phyloP scores from a whole-genome alignment of 2,113 vertebrate species.

The Eptesicus fuscus region DNA sequence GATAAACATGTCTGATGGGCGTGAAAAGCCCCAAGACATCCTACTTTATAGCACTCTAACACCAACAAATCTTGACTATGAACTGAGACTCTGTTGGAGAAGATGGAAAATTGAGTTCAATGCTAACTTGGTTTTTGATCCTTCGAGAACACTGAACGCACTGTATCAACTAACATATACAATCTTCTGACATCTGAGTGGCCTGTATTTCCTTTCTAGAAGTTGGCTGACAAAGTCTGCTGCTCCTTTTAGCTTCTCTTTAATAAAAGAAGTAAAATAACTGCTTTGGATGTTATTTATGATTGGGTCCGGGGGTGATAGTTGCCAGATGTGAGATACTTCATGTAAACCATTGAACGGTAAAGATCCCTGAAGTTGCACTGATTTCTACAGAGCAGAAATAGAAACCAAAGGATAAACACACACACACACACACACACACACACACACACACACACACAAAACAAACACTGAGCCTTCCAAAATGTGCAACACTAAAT shows the following conservation, averaged over 20 bases:
- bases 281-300: conserved; percentile 42
- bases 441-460: no score
- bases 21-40: background rate
- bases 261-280: conserved; percentile 47
- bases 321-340: conserved; percentile 41
- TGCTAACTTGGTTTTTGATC: conserved; percentile 2
- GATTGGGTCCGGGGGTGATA: conserved; percentile 13
- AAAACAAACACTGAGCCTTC: background rate
- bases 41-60: background rate
- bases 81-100: background rate
- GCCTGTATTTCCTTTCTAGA: conserved; percentile 34
- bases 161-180: background rate
- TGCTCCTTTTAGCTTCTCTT: conserved; percentile 19
- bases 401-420: background rate
- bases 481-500: background rate
- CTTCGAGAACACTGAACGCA: background rate
- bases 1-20: background rate
- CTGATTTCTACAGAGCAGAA: conserved; percentile 31
- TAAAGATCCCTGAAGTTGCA: background rate
- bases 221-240: background rate
- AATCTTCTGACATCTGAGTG: background rate
- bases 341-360: conserved; percentile 12
- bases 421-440: no score
- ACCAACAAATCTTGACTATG: background rate
- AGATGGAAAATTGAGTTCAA: background rate